phyloP scores from a whole-genome alignment of 2,888 invertebrate species.

The Tipula confusa region DNA sequence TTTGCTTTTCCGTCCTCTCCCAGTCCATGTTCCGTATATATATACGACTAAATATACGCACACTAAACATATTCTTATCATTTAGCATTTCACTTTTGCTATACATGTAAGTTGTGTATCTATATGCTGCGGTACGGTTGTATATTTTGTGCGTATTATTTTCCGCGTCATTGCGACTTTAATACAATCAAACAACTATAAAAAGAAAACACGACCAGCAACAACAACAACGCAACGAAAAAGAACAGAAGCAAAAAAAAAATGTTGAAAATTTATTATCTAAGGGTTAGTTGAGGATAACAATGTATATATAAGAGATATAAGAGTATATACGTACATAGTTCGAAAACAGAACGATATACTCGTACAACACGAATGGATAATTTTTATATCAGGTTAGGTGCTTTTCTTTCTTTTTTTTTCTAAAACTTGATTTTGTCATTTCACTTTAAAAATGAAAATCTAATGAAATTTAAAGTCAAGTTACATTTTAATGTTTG shows the following conservation, averaged over 20 bases:
- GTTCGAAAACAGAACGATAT: not conserved
- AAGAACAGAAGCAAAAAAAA: not conserved
- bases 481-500: not conserved
- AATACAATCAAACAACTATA: constrained; percentile 5
- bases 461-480: constrained; percentile 20
- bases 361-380: not conserved
- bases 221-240: not conserved
- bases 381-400: not conserved
- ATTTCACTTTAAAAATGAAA: constrained; percentile 20
- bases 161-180: constrained; percentile 25
- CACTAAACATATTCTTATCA: not conserved
- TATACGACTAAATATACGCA: not conserved
- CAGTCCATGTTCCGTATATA: not conserved
- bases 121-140: not conserved
- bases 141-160: not conserved
- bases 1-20: no score
- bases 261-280: constrained; percentile 15
- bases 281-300: constrained; percentile 25
- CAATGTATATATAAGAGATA: not conserved
- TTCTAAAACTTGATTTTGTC: not conserved
- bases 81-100: constrained; percentile 13
- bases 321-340: not conserved
- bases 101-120: not conserved
- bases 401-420: not conserved
- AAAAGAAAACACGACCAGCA: not conserved